Conservation (phyloP, 2,113 vertebrate species). For the Ceyx melanurus region DNA sequence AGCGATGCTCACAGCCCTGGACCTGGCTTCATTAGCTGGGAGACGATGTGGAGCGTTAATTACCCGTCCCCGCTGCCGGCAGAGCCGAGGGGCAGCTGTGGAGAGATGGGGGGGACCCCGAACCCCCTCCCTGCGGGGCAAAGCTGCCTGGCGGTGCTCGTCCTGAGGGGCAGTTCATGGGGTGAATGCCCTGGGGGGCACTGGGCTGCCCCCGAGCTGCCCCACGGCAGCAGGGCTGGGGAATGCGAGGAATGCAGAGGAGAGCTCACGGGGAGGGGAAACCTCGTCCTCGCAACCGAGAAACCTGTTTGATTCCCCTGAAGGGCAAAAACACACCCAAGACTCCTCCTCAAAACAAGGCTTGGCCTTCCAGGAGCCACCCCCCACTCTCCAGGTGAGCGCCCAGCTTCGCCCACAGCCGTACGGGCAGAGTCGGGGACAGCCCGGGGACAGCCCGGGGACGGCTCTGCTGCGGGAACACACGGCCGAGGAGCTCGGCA, state of each 20-base stretch:
- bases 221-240: not conserved
- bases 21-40: not conserved
- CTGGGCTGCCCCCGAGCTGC: not conserved
- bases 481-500: too few species aligned
- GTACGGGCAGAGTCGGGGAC: too few species aligned
- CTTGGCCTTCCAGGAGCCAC: constrained; percentile 45
- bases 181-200: not conserved
- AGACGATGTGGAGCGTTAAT: not conserved
- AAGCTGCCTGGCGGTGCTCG: accelerated
- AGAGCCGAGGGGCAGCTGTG: accelerated
- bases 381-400: constrained; percentile 15
- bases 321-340: constrained; percentile 70
- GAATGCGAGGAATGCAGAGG: constrained; percentile 72
- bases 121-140: accelerated
- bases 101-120: not conserved
- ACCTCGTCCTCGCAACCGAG: constrained; percentile 1
- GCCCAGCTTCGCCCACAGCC: not conserved
- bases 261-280: constrained; percentile 45
- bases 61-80: not conserved
- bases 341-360: constrained; percentile 67
- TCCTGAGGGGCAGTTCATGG: not conserved
- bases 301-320: constrained; percentile 79
- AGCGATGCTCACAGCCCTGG: not conserved
- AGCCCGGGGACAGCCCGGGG: too few species aligned
- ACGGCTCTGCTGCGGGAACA: too few species aligned